Conservation (phyloP, 2,797 vertebrate genomes). For the Typhlichthys eigenmanni region DNA sequence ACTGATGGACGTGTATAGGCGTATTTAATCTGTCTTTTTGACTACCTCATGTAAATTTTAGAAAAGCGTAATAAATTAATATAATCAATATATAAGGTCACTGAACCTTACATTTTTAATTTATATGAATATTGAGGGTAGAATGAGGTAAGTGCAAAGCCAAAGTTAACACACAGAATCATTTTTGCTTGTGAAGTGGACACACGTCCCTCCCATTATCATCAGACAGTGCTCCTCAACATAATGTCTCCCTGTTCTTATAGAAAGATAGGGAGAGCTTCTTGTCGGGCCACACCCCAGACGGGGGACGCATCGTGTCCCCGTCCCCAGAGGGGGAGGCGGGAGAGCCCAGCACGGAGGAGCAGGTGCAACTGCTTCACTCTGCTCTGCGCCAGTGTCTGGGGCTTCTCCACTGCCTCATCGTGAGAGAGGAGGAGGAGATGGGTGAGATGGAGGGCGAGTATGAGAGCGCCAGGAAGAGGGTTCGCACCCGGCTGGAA, state of each 20-base stretch:
- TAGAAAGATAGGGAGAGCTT: constrained; percentile 75
- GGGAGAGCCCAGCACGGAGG: constrained; percentile 48
- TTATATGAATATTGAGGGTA: not conserved
- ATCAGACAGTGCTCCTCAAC: not conserved
- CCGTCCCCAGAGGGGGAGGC: constrained; percentile 31
- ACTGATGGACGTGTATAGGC: constrained; percentile 50
- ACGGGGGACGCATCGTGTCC: constrained; percentile 64
- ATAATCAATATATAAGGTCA: constrained; percentile 17
- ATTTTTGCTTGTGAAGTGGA: not conserved
- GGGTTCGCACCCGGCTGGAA: constrained; percentile 64
- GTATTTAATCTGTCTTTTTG: constrained; percentile 41
- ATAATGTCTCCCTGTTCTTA: not conserved
- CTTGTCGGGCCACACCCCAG: constrained; percentile 57
- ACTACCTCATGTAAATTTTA: constrained; percentile 14
- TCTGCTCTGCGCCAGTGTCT: constrained; percentile 73
- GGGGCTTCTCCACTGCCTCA: constrained; percentile 73
- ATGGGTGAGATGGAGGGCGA: constrained; percentile 70
- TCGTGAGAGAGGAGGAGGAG: constrained; percentile 73
- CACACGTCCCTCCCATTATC: not conserved
- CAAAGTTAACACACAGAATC: too few relatives aligned
- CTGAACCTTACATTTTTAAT: constrained; percentile 15
- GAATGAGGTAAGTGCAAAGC: too few relatives aligned
- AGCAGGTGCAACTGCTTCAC: constrained; percentile 70
- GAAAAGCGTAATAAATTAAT: constrained; percentile 32
- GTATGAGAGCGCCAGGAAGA: constrained; percentile 67